Base-by-base conservation (phyloP, 1,140 invertebrate species). In the Drosophila quadrilineata region DNA sequence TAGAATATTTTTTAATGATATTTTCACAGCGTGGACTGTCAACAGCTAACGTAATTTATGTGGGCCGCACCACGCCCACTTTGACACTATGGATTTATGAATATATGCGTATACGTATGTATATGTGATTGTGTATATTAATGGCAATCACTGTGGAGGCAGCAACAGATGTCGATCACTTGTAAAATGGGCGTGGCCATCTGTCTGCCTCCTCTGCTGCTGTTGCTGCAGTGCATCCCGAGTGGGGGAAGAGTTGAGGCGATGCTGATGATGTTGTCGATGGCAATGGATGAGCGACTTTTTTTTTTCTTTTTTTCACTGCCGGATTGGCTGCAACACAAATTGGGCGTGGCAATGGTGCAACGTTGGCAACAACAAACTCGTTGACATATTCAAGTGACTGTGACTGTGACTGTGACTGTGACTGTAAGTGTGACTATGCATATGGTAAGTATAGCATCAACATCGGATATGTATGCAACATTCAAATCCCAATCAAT, bases 1-100 rank as follows among this genome's bases (percentile, higher is more conserved):
- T 84, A 67, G 65, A 65, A 79, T 79, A 80, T 43, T 62, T 53
- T 73, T 85, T 77, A 74, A 66, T 85, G 79, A 84, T 62, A 71
- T 77, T 63, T 46, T 57, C 52, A 31, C 63, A 69, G 58, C 45
- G 52, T 24, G 45, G 52, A 49, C 73, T 84, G 77, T 84, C 77
- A 77, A 71, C 77, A 85, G 43, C 28, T 74, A 74, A 31, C 19
- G 59, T 85, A 53, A 84, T 84, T 85, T 84, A 84, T 84, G 63
- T 75, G 52, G 38, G n/a, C 56, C 36, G 35, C 49, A 56, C 33
- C 74, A 77, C 77, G 77, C 77, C 77, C 64, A 76, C 77, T 76
- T n/a, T 72, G 57, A 46, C 40, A 57, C 50, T 52, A 59, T 35
- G 53, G 22, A 62, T 26, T 46, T 46, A 29, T 54, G 19, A 38